Evolutionary conservation across 2,797 vertebrate genomes (phyloP).

Genomic region (Pipistrellus kuhlii): DNA sequence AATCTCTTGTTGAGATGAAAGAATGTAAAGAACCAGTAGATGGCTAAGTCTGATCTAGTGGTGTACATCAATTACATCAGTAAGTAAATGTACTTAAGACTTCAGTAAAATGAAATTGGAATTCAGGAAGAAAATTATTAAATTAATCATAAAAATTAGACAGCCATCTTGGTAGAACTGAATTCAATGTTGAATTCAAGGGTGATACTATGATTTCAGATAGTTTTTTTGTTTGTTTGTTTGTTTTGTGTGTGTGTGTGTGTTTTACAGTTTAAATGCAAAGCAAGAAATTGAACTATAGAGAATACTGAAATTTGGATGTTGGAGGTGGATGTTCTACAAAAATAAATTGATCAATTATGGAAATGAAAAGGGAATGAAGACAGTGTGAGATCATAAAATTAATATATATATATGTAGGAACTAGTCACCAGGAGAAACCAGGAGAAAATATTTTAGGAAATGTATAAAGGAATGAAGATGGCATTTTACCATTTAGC

Average conservation of each 20-base stretch:
- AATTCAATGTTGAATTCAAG: neutral
- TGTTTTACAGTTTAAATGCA: neutral
- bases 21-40: neutral
- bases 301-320: neutral
- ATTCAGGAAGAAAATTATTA: neutral
- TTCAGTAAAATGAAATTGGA: neutral
- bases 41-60: neutral
- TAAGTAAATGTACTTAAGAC: neutral
- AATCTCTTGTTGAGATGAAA: neutral
- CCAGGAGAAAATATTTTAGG: constrained; percentile 4
- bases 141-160: neutral
- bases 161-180: neutral
- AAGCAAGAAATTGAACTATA: neutral
- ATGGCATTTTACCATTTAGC: constrained; percentile 60
- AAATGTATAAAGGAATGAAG: neutral
- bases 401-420: neutral
- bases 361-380: neutral
- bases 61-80: neutral
- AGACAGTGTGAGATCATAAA: neutral
- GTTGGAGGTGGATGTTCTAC: neutral
- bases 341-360: neutral
- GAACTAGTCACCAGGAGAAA: neutral
- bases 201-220: neutral
- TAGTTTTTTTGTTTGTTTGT: neutral
- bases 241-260: neutral